Conservation (phyloP, 2,113 vertebrate genomes). For the Podilymbus podiceps region DNA sequence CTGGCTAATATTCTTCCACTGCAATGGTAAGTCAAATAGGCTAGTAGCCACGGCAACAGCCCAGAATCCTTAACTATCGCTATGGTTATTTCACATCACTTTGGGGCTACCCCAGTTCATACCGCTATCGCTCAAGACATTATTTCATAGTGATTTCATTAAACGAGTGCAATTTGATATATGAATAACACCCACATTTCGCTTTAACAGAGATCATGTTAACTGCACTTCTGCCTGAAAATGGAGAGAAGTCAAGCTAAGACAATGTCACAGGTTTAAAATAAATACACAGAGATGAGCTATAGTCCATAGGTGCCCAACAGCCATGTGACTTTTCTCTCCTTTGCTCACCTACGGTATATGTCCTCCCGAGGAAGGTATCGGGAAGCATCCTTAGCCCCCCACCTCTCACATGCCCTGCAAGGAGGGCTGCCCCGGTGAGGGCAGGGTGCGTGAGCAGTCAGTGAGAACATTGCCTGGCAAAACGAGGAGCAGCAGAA, state of each 20-base stretch:
- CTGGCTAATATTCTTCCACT: conserved; percentile 52
- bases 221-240: conserved; percentile 1
- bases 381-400: neutral
- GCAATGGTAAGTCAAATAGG: conserved; percentile 47
- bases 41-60: conserved; percentile 64
- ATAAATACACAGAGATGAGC: neutral
- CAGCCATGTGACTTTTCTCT: neutral
- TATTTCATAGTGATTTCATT: conserved; percentile 53
- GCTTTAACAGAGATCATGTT: neutral
- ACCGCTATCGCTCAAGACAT: conserved; percentile 7
- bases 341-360: neutral
- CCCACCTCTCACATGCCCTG: neutral
- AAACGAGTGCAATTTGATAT: conserved; percentile 18
- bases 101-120: conserved; percentile 50
- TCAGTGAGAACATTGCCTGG: neutral
- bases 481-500: neutral
- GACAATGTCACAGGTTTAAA: neutral
- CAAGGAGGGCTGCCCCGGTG: neutral
- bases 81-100: conserved; percentile 50
- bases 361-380: neutral
- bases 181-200: conserved; percentile 16
- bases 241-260: neutral
- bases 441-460: neutral
- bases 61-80: conserved; percentile 19
- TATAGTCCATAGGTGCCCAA: neutral